Evolutionary conservation across 1,140 invertebrate species (phyloP).

Genomic region (Ceratitis capitata): DNA sequence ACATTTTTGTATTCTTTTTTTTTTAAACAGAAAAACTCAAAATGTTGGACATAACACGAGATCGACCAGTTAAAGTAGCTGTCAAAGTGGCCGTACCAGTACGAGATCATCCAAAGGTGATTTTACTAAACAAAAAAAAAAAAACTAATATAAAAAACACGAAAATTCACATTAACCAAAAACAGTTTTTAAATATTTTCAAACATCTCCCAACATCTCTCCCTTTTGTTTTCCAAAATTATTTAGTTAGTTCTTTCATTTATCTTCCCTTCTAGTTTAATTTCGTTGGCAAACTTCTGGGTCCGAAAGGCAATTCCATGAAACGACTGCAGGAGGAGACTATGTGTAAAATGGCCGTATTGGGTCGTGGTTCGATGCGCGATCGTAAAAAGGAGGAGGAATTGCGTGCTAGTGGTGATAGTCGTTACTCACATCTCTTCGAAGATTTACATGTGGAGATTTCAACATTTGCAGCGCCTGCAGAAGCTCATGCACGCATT

Average conservation of each 20-base stretch:
- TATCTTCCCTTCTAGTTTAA: slow-evolving; percentile 77
- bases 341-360: slow-evolving; percentile 91
- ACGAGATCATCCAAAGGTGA: slow-evolving; percentile 84
- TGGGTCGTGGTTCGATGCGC: slow-evolving; percentile 90
- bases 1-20: not conserved
- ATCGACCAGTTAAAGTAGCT: slow-evolving; percentile 83
- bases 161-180: too few relatives aligned
- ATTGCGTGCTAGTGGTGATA: slow-evolving; percentile 81
- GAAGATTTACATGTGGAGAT: slow-evolving; percentile 93
- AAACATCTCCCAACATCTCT: too few relatives aligned
- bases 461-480: slow-evolving; percentile 83
- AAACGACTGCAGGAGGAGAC: slow-evolving; percentile 91
- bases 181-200: not conserved
- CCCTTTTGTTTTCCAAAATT: too few relatives aligned
- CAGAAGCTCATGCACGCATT: slow-evolving; percentile 89
- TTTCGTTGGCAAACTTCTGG: slow-evolving; percentile 91
- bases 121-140: slow-evolving; percentile 34
- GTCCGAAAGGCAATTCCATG: slow-evolving; percentile 90
- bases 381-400: slow-evolving; percentile 93
- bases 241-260: too few relatives aligned
- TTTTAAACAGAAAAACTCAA: slow-evolving; percentile 67
- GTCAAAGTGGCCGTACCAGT: slow-evolving; percentile 83
- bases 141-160: not conserved
- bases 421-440: slow-evolving; percentile 87
- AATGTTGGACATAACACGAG: slow-evolving; percentile 84